These are phyloP conservation scores for Rallus limicola DNA, from an alignment of 2,113 vertebrate species.

Conservation along the genomic window DNA sequence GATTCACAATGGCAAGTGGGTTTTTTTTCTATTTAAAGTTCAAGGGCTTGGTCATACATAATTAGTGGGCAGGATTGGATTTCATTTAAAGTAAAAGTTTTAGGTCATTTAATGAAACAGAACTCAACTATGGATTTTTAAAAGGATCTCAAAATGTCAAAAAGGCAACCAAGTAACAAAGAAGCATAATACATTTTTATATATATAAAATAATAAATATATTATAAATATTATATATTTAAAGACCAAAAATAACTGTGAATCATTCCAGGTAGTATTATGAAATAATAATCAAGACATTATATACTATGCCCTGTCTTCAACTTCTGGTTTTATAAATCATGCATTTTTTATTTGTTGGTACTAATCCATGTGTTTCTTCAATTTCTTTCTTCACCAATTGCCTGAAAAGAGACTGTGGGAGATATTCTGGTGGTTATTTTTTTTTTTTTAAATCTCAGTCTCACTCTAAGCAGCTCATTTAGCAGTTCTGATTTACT, in stretches of 20 bases:
- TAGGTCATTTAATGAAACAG: background rate
- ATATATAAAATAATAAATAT: background rate
- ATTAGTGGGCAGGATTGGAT: background rate
- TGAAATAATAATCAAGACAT: background rate
- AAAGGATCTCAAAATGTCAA: background rate
- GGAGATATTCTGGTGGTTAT: background rate
- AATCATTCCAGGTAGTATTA: background rate
- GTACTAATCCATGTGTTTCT: background rate
- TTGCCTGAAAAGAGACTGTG: background rate
- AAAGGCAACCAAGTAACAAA: background rate
- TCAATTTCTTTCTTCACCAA: background rate
- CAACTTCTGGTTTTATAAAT: background rate
- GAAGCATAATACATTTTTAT: background rate
- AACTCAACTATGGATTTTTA: background rate
- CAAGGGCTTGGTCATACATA: background rate
- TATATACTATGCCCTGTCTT: background rate
- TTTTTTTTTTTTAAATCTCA: background rate
- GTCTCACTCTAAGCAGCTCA: background rate
- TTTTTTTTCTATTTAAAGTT: background rate
- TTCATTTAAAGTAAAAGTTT: background rate
- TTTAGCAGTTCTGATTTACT: background rate
- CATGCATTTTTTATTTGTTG: background rate
- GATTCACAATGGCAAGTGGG: background rate
- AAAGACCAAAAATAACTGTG: background rate
- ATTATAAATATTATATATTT: background rate